Evolutionary conservation across 2,113 vertebrate species (phyloP), one percentile per base, ranked within the genome.

Genomic region (Leucoraja erinaceus): DNA sequence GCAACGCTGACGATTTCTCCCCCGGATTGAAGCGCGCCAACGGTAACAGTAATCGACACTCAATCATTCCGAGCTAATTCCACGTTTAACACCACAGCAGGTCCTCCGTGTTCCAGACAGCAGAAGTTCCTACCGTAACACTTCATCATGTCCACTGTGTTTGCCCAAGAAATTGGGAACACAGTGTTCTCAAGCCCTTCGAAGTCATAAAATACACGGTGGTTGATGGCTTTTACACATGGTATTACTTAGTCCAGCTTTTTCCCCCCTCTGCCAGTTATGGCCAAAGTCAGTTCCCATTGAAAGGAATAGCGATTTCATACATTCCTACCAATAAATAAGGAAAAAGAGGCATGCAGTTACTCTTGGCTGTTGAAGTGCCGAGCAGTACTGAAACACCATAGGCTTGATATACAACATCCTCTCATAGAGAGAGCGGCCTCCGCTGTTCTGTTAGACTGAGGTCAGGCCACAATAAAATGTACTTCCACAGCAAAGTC

Each of bases 1-100:
- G 14, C n/a, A 66, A 33, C 10, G n/a, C n/a, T 25, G 18, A 33
- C 33, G 28, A 3, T 77, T 88, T 63, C 56, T 63, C n/a, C 63
- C 31, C 59, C 38, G 59, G 83, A 66, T 88, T 66, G 18, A 88
- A 88, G 7, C 5, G 83, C 28, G 59, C 83, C 83, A 88, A 63
- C 31, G 31, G 59, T 88, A 88, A 88, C 59, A 88, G 83, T 61
- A 88, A 18, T 88, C 63, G 59, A 88, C 83, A 66, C 59, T 31
- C 16, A 66, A 88, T 63, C 16, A 86, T 88, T 88, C 28, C 83
- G 63, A 31, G 31, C n/a, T 63, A 63, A 66, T 31, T 28, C 59
- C 28, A 4, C n/a, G 63, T 88, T 88, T 63, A 88, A 63, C 28
- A 88, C 59, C 38, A 18, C 28, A 88, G 28, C 83, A 66, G 83